A percentile compares a stretch with the other conserved stretches of the same genome.
Conservation (phyloP, 2,113 vertebrate genomes). For the Pangasianodon hypophthalmus region DNA sequence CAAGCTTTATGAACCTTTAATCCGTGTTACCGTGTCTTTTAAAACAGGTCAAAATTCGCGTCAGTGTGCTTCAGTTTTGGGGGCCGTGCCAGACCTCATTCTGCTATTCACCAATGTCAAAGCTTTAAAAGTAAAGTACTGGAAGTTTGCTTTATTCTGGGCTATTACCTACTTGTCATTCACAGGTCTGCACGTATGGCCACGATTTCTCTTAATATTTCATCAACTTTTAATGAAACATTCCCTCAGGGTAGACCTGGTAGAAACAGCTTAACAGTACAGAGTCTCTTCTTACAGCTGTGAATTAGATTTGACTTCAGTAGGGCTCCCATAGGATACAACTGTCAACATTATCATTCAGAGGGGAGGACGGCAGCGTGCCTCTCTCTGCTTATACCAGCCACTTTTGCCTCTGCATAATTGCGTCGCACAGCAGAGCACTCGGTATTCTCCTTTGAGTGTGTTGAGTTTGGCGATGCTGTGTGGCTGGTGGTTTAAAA, state of each 20-base stretch:
- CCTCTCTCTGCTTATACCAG: conserved; percentile 33
- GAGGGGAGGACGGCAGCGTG: conserved; percentile 5
- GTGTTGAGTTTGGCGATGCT: conserved; percentile 17
- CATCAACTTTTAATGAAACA: conserved; percentile 42
- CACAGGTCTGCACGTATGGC: conserved; percentile 34
- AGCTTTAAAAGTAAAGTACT: conserved; percentile 14
- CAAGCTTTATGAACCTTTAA: not conserved
- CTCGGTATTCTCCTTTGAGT: conserved; percentile 19
- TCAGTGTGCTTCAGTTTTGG: not conserved
- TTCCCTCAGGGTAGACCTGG: conserved; percentile 24
- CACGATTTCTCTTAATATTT: conserved; percentile 40
- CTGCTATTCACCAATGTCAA: conserved; percentile 6
- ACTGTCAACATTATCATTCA: conserved; percentile 34
- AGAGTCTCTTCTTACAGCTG: conserved; percentile 36
- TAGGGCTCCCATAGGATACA: conserved; percentile 13
- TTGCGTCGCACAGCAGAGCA: conserved; percentile 3
- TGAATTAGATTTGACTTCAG: conserved; percentile 33
- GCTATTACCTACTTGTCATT: conserved; percentile 39
- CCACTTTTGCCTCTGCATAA: conserved; percentile 35
- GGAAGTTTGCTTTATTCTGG: conserved; percentile 24
- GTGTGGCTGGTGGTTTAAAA: conserved; percentile 28
- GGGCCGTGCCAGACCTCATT: not conserved
- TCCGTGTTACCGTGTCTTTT: not conserved
- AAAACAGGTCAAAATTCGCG: not conserved
- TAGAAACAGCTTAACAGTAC: conserved; percentile 25